Percentiles rank a stretch among this genome's conserved stretches.
These are phyloP conservation scores for Puffinus mauretanicus DNA, from an alignment of 2,113 vertebrate genomes.

Conservation along the genomic window DNA sequence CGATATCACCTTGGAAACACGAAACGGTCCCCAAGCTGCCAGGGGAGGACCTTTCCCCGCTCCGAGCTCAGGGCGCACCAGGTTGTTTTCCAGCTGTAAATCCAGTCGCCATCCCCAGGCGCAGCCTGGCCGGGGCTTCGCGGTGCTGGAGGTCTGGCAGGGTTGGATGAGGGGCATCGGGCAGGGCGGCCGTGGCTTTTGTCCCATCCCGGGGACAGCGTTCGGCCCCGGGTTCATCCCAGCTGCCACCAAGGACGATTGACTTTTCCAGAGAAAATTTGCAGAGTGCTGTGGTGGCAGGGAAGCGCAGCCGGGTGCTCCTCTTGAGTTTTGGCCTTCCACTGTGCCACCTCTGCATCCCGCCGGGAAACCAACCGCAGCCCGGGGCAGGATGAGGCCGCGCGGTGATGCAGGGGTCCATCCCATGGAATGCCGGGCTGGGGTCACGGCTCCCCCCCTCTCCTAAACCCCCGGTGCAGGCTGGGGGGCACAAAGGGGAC, in stretches of 20 bases:
- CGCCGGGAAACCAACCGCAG: background rate
- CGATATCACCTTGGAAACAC: background rate
- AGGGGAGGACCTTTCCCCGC: background rate
- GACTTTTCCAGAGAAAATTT: background rate
- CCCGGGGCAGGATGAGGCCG: background rate
- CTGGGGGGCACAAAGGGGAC: fast-evolving
- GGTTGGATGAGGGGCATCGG: fast-evolving
- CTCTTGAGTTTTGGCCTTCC: background rate
- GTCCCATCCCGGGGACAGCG: background rate
- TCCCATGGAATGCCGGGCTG: background rate
- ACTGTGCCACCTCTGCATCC: background rate
- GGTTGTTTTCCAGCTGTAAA: background rate
- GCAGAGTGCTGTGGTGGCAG: background rate
- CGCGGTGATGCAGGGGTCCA: fast-evolving
- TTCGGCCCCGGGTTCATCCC: background rate
- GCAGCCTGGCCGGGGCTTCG: background rate
- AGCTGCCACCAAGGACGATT: background rate
- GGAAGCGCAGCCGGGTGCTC: background rate
- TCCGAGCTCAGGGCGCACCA: fast-evolving
- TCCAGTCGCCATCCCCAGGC: background rate
- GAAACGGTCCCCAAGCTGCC: background rate
- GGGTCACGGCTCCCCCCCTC: fast-evolving
- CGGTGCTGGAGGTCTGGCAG: background rate
- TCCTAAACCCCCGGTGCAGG: background rate
- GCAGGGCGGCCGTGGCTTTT: background rate